Base-by-base conservation (phyloP, 2,888 invertebrate species). In the Platypus cylindrus region DNA sequence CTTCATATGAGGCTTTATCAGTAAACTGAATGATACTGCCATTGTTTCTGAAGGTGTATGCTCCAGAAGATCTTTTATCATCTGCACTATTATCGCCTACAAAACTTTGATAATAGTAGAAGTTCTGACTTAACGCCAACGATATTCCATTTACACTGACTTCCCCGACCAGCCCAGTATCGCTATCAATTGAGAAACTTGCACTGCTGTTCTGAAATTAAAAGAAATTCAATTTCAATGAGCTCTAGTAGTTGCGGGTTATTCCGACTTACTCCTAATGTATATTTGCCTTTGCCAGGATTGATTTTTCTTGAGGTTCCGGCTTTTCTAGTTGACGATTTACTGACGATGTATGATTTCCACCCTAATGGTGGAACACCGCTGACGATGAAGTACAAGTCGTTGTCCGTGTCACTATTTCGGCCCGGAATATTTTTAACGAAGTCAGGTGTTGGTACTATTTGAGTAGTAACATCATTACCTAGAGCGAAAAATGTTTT, bases 21-120 rank as follows among this genome's bases (percentile, higher is more conserved):
- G 28, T 9, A 4, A 29, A 3, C 7, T 16, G 7, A 5, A 12
- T 25, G n/a, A 13, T 9, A 9, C 18, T 16, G 7, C 22, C 14
- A 8, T 9, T 70, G 0, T 87, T 86, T 32, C 87, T 66, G 58
- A 89, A 86, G 18, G 93, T 82, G 51, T 97, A 97, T 0, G 95
- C 95, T 0, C 97, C 97, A 0, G 94, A 93, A 0, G 90, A 77
- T 39, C 89, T 66, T 44, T 72, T 71, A 0, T 57, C 51, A 2
- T 67, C 67, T 2, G 63, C 59, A 0, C 52, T 53, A 50, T 85
- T 85, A 50, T 82, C 66, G 0, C 86, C 86, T 2, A 59, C 58
- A 23, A 68, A 71, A 0, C 75, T 82, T 14, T 70, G 63, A 51
- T 91, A 93, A 52, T 75, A 90, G 14, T 70, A 64, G 51, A 83